Evolutionary conservation across 2,888 invertebrate genomes (phyloP).

Genomic region (Melikaiella ostensackeni): DNA sequence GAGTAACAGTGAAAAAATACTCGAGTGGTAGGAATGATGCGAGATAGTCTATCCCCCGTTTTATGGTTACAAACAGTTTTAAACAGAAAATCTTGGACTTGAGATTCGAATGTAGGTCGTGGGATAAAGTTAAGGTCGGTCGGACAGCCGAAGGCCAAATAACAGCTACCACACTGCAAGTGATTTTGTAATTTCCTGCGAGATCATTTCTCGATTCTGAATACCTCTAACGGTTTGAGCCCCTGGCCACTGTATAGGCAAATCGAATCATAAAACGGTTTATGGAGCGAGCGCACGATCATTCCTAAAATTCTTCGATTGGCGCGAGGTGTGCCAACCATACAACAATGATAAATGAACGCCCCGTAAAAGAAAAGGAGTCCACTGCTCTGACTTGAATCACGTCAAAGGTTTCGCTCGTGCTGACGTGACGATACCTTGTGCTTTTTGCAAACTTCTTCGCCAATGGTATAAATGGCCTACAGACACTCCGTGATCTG

Average conservation of each 20-base stretch:
- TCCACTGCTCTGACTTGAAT: neutral
- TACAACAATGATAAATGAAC: neutral
- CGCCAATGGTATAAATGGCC: neutral
- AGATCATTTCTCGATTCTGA: neutral
- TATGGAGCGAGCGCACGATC: neutral
- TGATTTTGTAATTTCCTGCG: constrained; percentile 17
- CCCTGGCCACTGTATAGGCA: neutral
- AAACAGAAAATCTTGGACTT: constrained; percentile 3
- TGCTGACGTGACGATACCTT: neutral
- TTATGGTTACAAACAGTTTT: constrained; percentile 7
- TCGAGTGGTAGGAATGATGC: neutral
- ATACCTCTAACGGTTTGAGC: constrained; percentile 17
- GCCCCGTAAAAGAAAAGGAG: neutral
- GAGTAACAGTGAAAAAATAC: neutral
- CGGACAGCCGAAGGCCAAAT: constrained; percentile 8
- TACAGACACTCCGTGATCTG: constrained; percentile 3
- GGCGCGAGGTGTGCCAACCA: neutral
- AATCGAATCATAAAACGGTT: constrained; percentile 4
- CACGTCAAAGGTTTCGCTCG: neutral
- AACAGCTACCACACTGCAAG: constrained; percentile 14
- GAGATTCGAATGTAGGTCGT: neutral
- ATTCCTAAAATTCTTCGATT: neutral
- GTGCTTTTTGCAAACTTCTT: neutral
- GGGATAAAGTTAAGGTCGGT: constrained; percentile 23
- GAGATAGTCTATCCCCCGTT: neutral